Conservation (phyloP, 2,113 vertebrate genomes). For the Circaetus gallicus region DNA sequence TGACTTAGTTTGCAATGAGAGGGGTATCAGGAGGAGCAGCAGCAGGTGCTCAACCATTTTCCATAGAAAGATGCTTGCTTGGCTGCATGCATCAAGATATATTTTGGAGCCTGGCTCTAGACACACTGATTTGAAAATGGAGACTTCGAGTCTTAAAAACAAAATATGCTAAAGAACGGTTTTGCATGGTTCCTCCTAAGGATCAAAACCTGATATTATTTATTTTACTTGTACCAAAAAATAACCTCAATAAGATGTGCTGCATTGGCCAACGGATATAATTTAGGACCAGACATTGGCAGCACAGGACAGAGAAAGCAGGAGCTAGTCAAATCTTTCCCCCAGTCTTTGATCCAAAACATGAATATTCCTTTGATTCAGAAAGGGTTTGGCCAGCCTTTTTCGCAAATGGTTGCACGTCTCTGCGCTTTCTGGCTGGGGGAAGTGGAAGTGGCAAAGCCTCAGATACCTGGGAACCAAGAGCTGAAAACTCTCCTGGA, state of each 20-base stretch:
- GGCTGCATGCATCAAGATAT: background rate
- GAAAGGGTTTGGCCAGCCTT: constrained; percentile 34
- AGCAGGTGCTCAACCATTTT: constrained; percentile 25
- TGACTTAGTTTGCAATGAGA: background rate
- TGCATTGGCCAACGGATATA: background rate
- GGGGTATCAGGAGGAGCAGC: constrained; percentile 24
- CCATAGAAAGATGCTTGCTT: background rate
- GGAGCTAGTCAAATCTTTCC: constrained; percentile 54
- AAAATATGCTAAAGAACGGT: background rate
- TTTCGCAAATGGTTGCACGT: constrained; percentile 24
- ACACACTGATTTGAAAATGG: constrained; percentile 8
- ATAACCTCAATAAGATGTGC: constrained; percentile 8
- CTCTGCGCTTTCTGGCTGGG: constrained; percentile 45
- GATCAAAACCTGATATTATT: constrained; percentile 28
- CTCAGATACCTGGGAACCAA: constrained; percentile 64
- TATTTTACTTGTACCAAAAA: constrained; percentile 39
- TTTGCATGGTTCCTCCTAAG: background rate
- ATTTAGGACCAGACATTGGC: constrained; percentile 48
- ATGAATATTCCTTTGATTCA: constrained; percentile 61
- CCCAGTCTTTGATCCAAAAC: constrained; percentile 25
- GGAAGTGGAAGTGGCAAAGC: constrained; percentile 58
- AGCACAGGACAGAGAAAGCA: constrained; percentile 25
- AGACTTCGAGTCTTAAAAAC: constrained; percentile 21
- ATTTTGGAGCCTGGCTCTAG: constrained; percentile 42
- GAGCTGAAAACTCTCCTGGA: constrained; percentile 61